phyloP scores from a whole-genome alignment of 2,888 invertebrate genomes.

The Pediacus dermestoides region DNA sequence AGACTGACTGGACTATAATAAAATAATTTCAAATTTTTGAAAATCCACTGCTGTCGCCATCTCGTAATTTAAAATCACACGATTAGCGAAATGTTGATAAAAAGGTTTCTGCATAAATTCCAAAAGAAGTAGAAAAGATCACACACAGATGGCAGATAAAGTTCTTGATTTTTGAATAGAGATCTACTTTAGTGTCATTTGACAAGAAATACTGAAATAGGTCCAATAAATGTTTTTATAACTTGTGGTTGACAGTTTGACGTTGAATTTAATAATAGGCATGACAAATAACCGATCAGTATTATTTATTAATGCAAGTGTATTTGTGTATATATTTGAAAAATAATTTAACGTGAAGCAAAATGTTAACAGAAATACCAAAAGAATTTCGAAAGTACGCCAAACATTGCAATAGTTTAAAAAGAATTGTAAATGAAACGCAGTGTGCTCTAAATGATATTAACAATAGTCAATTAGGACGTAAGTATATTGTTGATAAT shows the following conservation, averaged over 20 bases:
- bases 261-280: constrained; percentile 5
- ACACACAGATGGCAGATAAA: too few species aligned
- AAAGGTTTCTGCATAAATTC: too few species aligned
- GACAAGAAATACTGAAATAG: too few species aligned
- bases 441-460: constrained; percentile 45
- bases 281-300: constrained; percentile 9
- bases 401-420: constrained; percentile 43
- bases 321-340: constrained; percentile 2
- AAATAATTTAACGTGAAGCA: constrained; percentile 5
- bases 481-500: constrained; percentile 34
- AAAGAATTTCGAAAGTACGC: constrained; percentile 46
- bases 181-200: too few species aligned
- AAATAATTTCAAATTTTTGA: too few species aligned
- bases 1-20: too few species aligned
- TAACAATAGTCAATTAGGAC: constrained; percentile 39
- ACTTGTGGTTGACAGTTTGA: constrained; percentile 3
- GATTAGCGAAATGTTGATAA: too few species aligned
- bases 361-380: constrained; percentile 39
- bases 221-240: too few species aligned
- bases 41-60: too few species aligned
- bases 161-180: too few species aligned
- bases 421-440: constrained; percentile 45
- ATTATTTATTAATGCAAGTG: constrained; percentile 3
- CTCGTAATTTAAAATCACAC: too few species aligned
- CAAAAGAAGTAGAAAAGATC: too few species aligned